These are phyloP conservation scores for Bergia sp. DNA, from an alignment of 92 coral and sea anemone genomes.

Conservation along the genomic window DNA sequence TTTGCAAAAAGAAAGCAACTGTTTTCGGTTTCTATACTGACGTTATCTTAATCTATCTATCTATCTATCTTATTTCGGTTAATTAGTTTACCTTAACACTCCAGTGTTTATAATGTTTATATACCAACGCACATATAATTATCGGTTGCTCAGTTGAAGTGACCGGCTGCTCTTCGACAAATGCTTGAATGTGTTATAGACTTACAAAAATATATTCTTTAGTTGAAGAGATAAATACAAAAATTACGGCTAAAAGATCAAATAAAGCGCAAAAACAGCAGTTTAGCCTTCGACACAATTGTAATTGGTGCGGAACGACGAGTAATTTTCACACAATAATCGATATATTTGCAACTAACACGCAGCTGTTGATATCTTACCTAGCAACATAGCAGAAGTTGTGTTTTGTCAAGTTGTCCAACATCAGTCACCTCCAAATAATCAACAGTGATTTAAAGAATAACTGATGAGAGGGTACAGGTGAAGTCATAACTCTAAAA, in stretches of 20 bases:
- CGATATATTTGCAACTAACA: not conserved
- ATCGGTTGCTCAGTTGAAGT: not conserved
- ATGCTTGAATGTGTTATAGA: not conserved
- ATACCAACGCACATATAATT: not conserved
- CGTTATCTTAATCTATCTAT: not conserved
- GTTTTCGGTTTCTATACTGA: not conserved
- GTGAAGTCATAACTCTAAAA: not conserved
- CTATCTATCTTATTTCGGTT: not conserved
- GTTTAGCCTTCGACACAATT: not conserved
- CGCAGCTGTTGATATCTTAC: conserved; percentile 23
- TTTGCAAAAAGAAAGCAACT: not conserved
- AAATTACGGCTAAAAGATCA: not conserved
- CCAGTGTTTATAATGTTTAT: conserved; percentile 2
- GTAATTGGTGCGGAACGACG: not conserved
- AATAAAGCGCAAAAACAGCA: not conserved
- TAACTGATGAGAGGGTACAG: not conserved
- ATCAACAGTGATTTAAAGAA: not conserved
- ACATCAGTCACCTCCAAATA: not conserved
- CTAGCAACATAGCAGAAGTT: conserved; percentile 29
- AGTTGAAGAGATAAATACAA: not conserved
- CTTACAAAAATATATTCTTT: not conserved
- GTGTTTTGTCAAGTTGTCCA: not conserved
- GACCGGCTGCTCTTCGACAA: not conserved
- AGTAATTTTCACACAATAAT: not conserved
- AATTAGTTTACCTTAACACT: conserved; percentile 42